Conservation (phyloP, 2,888 invertebrate species). For the Drosophila neotestacea region DNA sequence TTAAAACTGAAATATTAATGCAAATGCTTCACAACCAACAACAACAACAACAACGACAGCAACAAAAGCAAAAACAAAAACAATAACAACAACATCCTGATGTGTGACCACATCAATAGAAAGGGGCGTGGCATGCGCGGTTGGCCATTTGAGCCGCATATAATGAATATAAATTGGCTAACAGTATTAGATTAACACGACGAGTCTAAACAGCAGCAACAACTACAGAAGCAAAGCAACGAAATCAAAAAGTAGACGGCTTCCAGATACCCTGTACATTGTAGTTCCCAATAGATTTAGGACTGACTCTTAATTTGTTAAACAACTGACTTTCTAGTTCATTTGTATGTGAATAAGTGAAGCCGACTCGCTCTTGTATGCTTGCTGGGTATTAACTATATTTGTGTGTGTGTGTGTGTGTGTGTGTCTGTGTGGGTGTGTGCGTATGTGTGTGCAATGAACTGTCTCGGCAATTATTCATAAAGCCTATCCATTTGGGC, state of each 20-base stretch:
- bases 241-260: neutral
- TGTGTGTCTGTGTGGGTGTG: slow-evolving; percentile 1
- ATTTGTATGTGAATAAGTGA: neutral
- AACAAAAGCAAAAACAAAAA: neutral
- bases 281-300: too few species aligned
- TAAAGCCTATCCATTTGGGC: slow-evolving; percentile 60
- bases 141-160: slow-evolving; percentile 21
- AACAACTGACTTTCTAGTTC: neutral
- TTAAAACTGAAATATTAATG: slow-evolving; percentile 52
- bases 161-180: slow-evolving; percentile 66
- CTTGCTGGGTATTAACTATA: slow-evolving; percentile 11
- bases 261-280: neutral
- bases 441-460: slow-evolving; percentile 3
- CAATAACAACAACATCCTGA: neutral
- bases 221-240: slow-evolving; percentile 5
- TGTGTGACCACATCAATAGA: slow-evolving; percentile 4
- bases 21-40: slow-evolving; percentile 12
- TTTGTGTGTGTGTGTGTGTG: neutral
- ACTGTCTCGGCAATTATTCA: slow-evolving; percentile 61
- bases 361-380: neutral
- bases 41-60: neutral
- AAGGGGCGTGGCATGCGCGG: neutral
- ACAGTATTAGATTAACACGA: slow-evolving; percentile 65
- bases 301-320: neutral
- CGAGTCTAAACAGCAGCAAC: slow-evolving; percentile 31